Evolutionary conservation across 2,888 invertebrate genomes (phyloP), one percentile per base, ranked within the genome.

Genomic region (Rambutsinella grinnellia): DNA sequence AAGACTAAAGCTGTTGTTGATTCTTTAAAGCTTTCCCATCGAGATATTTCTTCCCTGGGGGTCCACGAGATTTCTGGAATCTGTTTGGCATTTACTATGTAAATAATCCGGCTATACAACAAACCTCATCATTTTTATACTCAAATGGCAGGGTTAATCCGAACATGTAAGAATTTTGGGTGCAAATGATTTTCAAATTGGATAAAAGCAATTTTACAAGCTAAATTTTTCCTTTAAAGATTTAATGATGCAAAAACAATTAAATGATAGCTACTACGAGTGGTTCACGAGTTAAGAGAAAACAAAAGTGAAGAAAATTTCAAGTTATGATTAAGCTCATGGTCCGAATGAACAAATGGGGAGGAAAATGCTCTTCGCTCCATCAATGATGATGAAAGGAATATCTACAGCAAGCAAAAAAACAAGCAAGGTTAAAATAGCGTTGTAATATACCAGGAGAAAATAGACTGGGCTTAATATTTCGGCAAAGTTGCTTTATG

Each of bases 301-400:
- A n/a, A 17, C 2, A n/a, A 47, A 17, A 47, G 15, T 47, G 24
- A 53, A 54, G 28, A 19, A 19, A 19, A 27, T 17, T 15, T 65
- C 28, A 23, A 53, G 54, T 19, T 65, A 36, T 36, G 47, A 56
- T n/a, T 58, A n/a, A 17, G 57, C n/a, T 36, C 47, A 58, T 49
- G 23, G 19, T 21, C 21, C 24, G 58, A 65, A 72, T 58, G 36
- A 13, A 36, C 13, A 36, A 74, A 60, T 58, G 56, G 53, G 47
- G 65, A 74, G 66, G 72, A 66, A 74, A 66, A 66, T 44, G 49
- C 60, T 54, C 60, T 56, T 66, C 60, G 66, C 72, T 66, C 54
- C 61, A 66, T 74, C 72, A 74, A 63, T 51, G 66, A 54, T 74
- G 74, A 74, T 74, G 60, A 74, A 58, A 65, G 67, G 36, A 8